phyloP scores from a whole-genome alignment of 2,888 invertebrate genomes.

The Drosophila anomalata region DNA sequence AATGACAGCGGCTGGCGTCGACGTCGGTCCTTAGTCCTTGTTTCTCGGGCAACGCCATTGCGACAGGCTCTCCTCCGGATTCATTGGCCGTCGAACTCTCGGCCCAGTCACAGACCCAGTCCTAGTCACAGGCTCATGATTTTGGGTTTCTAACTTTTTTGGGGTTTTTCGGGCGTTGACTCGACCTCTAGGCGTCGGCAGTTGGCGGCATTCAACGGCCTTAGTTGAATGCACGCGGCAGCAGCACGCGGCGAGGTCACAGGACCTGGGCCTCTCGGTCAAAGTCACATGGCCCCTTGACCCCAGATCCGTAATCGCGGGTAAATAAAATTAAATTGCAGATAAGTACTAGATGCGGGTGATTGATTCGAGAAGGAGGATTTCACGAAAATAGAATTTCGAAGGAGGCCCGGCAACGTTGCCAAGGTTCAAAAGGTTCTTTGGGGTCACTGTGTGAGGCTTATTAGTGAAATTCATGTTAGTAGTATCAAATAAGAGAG shows the following conservation, averaged over 20 bases:
- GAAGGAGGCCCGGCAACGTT: neutral
- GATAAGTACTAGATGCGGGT: constrained; percentile 16
- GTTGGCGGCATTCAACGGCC: constrained; percentile 11
- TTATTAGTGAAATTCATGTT: neutral
- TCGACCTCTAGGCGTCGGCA: constrained; percentile 11
- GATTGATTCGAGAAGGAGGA: constrained; percentile 4
- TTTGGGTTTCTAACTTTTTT: constrained; percentile 20
- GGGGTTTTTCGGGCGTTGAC: constrained; percentile 31
- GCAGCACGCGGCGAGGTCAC: constrained; percentile 32
- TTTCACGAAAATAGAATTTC: constrained; percentile 13
- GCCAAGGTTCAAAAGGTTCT: constrained; percentile 3
- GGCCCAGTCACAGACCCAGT: constrained; percentile 28
- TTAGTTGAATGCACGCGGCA: constrained; percentile 42
- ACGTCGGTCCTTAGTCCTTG: constrained; percentile 24
- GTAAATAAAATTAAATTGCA: constrained; percentile 5
- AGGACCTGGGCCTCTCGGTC: constrained; percentile 37
- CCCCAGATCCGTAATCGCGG: constrained; percentile 20
- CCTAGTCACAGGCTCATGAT: constrained; percentile 32
- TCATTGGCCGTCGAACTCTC: constrained; percentile 48
- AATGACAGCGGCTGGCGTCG: constrained; percentile 45
- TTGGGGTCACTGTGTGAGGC: neutral
- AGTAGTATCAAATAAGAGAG: too few relatives aligned
- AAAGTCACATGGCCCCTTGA: constrained; percentile 33
- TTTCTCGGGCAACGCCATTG: constrained; percentile 36
- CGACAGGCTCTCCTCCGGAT: constrained; percentile 32